A percentile compares a stretch with the other conserved stretches of the same genome.
phyloP scores from a whole-genome alignment of 2,113 vertebrate genomes.

The Leptobrachium ailaonicum region DNA sequence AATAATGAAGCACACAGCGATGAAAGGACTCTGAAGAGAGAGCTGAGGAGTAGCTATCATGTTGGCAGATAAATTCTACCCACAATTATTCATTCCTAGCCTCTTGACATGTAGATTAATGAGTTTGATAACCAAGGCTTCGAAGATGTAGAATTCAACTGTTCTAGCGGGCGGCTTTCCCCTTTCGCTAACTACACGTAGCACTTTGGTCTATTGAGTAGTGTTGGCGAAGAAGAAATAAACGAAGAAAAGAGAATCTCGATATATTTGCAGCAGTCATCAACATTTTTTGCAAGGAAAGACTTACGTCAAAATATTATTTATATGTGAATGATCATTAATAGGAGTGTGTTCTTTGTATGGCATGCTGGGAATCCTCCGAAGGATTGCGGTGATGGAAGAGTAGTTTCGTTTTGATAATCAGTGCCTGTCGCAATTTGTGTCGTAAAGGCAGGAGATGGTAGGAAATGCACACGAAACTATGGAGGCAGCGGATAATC shows the following conservation, averaged over 20 bases:
- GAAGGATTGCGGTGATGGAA: conserved; percentile 49
- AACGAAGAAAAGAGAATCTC: conserved; percentile 54
- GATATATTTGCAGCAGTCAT: conserved; percentile 71
- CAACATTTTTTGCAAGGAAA: conserved; percentile 66
- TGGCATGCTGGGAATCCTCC: conserved; percentile 48
- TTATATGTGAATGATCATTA: conserved; percentile 51
- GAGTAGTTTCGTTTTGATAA: conserved; percentile 47
- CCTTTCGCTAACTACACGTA: conserved; percentile 69
- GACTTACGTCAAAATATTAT: conserved; percentile 66
- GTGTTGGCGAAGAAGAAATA: conserved; percentile 45
- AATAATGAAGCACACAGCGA: conserved; percentile 85
- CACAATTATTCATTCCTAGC: conserved; percentile 98
- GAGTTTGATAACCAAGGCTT: conserved; percentile 98
- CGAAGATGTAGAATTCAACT: conserved; percentile 86
- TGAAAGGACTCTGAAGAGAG: conserved; percentile 77
- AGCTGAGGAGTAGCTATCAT: conserved; percentile 92
- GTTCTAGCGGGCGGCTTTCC: conserved; percentile 71
- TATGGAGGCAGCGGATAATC: no score
- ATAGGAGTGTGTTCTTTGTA: conserved; percentile 42
- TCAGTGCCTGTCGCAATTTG: no score
- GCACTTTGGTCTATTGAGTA: conserved; percentile 62
- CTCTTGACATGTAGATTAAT: conserved; percentile 99
- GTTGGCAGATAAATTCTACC: conserved; percentile 97
- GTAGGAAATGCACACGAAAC: no score
- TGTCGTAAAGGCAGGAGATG: no score